These are phyloP conservation scores for Rhegmatorhina hoffmannsi DNA, from an alignment of 2,113 vertebrate species.

Conservation along the genomic window DNA sequence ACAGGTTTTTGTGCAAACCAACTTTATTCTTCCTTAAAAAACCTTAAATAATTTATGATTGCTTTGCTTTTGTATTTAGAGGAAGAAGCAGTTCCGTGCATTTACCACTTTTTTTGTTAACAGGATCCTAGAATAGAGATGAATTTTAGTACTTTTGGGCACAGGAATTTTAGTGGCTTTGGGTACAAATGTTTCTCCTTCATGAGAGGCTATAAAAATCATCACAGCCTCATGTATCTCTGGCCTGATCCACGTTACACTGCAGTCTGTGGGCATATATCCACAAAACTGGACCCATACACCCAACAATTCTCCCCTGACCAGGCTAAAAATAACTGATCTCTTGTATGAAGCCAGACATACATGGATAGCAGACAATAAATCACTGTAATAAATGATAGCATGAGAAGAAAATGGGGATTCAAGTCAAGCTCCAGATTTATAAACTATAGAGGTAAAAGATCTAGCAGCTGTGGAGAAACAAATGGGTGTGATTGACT, in stretches of 20 bases:
- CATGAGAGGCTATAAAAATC: background rate
- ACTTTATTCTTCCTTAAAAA: background rate
- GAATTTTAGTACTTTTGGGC: background rate
- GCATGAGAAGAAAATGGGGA: background rate
- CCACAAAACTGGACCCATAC: background rate
- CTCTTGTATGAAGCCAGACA: background rate
- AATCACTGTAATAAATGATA: background rate
- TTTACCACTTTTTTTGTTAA: background rate
- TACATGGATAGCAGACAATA: background rate
- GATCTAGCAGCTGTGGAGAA: background rate
- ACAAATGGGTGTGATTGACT: constrained; percentile 15
- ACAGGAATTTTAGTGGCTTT: background rate
- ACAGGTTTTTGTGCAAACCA: background rate
- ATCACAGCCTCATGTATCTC: background rate
- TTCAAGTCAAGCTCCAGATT: constrained; percentile 19
- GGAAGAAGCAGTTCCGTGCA: background rate
- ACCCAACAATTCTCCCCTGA: background rate
- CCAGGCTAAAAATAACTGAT: background rate
- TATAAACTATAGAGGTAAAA: background rate
- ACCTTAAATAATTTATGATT: background rate
- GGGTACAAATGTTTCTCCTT: background rate
- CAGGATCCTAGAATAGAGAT: background rate
- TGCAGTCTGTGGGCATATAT: background rate
- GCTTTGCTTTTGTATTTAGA: background rate
- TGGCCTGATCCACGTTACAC: background rate